Evolutionary conservation across 2,888 invertebrate genomes (phyloP), one percentile per base, ranked within the genome.

Genomic region (Melieria omissa): DNA sequence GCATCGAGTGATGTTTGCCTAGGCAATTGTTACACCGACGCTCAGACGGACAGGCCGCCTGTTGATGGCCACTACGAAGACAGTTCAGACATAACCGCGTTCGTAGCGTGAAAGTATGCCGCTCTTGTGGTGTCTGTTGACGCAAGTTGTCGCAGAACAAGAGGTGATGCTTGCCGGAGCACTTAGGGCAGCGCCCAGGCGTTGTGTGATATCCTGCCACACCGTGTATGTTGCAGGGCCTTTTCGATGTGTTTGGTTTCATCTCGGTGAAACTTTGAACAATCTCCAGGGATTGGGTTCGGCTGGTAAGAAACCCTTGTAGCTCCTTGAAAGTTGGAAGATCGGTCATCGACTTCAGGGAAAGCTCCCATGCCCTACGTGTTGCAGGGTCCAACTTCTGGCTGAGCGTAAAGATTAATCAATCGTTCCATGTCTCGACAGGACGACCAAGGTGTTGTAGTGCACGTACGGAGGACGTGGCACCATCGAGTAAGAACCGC

Each of bases 401-500:
- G 4, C 49, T n/a, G 6, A 65, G 45, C 4, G 49, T 61, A 29
- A 61, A 71, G 3, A 71, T 45, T 9, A 71, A n/a, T 65, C 66
- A 71, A 55, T 71, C 71, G 42, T 71, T 65, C 65, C 62, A 71
- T 8, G 47, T 46, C 10, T 44, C 8, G 29, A 70, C 63, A 16
- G 70, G 57, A 14, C 70, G 70, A 6, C 29, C 52, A 55, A 62
- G 57, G 12, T 70, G 64, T 14, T 70, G 7, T 49, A 64, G 42
- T n/a, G 62, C 61, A 4, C 65, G 71, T 10, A 71, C 16, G 3
- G 71, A 9, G 3, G 71, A 46, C 3, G 64, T 64, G 14, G 29
- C 44, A 4, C 58, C 63, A 49, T 70, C 70, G 9, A 55, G 10
- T 4, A 66, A 12, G 2, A n/a, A 9, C 12, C 71, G 9, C 16